These are phyloP conservation scores for Brachystomella parvula DNA, from an alignment of 1,140 invertebrate species.

Conservation along the genomic window DNA sequence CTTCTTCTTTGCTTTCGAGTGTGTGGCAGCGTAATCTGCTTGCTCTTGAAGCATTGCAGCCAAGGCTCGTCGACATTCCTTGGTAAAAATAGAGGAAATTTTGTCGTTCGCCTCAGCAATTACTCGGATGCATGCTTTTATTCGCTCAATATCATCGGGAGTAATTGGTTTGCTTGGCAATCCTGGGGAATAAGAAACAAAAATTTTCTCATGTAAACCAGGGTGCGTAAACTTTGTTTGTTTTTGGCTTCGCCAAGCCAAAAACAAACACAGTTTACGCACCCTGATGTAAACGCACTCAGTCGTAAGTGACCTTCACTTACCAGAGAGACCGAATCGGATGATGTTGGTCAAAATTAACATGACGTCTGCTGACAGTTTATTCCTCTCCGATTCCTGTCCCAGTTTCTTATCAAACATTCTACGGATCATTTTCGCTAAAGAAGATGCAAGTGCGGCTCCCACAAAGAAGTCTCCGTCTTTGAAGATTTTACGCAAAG, in stretches of 20 bases:
- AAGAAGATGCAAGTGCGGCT: constrained; percentile 77
- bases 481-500: constrained; percentile 77
- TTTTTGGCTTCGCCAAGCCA: too few species aligned
- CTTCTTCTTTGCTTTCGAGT: constrained; percentile 49
- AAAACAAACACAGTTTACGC: too few species aligned
- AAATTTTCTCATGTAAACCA: too few species aligned
- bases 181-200: constrained; percentile 21
- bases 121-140: constrained; percentile 71
- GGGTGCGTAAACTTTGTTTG: too few species aligned
- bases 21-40: constrained; percentile 59
- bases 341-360: constrained; percentile 77
- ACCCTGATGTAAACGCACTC: too few species aligned
- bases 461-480: constrained; percentile 95
- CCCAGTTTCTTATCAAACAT: constrained; percentile 23
- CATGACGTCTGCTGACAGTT: constrained; percentile 77
- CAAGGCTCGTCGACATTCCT: constrained; percentile 69
- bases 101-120: constrained; percentile 56
- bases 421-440: constrained; percentile 80
- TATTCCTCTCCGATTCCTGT: constrained; percentile 45
- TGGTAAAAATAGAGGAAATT: constrained; percentile 60
- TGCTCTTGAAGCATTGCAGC: constrained; percentile 78
- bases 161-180: constrained; percentile 64
- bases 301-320: constrained; percentile 11
- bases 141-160: constrained; percentile 87
- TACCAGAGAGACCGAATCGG: constrained; percentile 68